Conservation (phyloP, 1,140 invertebrate species). For the Asbolus verrucosus region DNA sequence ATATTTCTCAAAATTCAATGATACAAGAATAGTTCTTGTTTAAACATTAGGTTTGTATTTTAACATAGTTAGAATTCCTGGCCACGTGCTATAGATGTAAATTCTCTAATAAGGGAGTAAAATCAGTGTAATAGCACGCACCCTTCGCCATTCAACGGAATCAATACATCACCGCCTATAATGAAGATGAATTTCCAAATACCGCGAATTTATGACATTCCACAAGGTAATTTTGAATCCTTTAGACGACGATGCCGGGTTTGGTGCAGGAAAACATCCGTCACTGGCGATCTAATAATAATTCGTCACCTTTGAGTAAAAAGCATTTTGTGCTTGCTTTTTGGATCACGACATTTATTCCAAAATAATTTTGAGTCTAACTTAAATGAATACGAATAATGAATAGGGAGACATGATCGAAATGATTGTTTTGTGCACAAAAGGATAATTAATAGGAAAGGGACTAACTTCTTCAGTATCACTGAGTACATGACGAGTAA, state of each 20-base stretch:
- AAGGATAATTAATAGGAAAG: too few species aligned
- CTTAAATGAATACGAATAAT: too few species aligned
- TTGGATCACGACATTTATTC: too few species aligned
- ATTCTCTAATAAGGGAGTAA: constrained; percentile 49
- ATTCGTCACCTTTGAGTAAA: too few species aligned
- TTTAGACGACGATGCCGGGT: not conserved
- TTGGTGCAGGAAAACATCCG: too few species aligned
- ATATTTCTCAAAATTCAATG: not conserved
- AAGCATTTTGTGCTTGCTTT: too few species aligned
- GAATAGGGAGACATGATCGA: too few species aligned
- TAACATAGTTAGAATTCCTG: constrained; percentile 30
- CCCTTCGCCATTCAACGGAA: constrained; percentile 33
- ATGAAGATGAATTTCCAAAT: constrained; percentile 59
- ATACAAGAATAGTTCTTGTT: not conserved
- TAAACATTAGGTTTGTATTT: constrained; percentile 1
- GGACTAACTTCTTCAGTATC: not conserved
- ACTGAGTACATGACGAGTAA: constrained; percentile 29
- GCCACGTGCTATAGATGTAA: constrained; percentile 40
- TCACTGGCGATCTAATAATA: too few species aligned
- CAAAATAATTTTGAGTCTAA: too few species aligned
- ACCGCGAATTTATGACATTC: constrained; percentile 58
- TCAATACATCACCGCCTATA: constrained; percentile 56
- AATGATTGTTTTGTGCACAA: too few species aligned
- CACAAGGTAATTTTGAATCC: constrained; percentile 41
- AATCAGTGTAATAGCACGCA: constrained; percentile 46